These are phyloP conservation scores for Euleptes europaea DNA, from an alignment of 2,113 vertebrate species.

Conservation along the genomic window DNA sequence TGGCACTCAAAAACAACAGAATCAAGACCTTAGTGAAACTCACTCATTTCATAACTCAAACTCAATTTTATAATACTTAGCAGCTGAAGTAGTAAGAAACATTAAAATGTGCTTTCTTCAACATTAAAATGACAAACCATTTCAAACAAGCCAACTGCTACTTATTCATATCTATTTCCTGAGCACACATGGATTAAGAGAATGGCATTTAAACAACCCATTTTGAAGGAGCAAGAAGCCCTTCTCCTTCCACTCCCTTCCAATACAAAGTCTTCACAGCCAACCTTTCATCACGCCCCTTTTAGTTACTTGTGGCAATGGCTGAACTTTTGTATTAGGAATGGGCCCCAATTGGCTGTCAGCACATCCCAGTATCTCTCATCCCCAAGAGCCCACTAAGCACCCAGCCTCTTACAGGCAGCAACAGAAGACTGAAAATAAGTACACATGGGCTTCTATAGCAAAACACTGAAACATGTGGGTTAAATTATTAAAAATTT, in stretches of 20 bases:
- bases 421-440: conserved; percentile 23
- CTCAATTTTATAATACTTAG: not conserved
- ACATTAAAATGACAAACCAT: conserved; percentile 31
- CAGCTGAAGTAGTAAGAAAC: not conserved
- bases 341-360: not conserved
- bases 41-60: not conserved
- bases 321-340: not conserved
- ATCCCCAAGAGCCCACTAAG: conserved; percentile 29
- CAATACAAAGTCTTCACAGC: conserved; percentile 19
- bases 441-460: not conserved
- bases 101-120: conserved; percentile 39
- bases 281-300: not conserved
- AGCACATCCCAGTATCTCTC: not conserved
- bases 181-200: conserved; percentile 42
- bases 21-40: not conserved
- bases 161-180: conserved; percentile 31
- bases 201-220: conserved; percentile 28
- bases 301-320: not conserved
- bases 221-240: not conserved
- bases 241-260: conserved; percentile 18
- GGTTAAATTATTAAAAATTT: not conserved
- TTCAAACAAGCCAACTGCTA: conserved; percentile 21
- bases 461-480: not conserved
- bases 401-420: not conserved
- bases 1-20: not conserved